phyloP scores from a whole-genome alignment of 1,140 invertebrate genomes.

The Zaprionus ornatus region DNA sequence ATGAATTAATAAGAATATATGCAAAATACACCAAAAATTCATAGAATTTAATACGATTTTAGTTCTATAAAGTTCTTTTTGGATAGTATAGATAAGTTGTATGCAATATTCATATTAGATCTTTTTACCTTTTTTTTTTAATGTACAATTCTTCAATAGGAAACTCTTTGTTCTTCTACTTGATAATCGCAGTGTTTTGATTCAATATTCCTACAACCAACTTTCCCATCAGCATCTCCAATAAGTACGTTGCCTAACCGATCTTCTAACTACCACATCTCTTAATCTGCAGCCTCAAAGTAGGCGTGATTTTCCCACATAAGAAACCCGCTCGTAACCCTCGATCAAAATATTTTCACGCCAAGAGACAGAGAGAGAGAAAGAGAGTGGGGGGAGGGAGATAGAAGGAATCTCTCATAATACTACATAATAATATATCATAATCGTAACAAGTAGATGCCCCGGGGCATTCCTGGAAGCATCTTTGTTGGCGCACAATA shows the following conservation, averaged over 20 bases:
- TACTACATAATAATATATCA: slow-evolving; percentile 53
- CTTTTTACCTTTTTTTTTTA: too few relatives aligned
- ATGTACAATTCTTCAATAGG: not conserved
- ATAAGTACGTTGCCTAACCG: not conserved
- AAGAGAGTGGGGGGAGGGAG: not conserved
- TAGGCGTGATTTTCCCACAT: slow-evolving; percentile 39
- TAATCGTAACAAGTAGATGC: slow-evolving; percentile 46
- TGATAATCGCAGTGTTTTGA: not conserved
- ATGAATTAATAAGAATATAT: too few relatives aligned
- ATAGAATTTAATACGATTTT: too few relatives aligned
- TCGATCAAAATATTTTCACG: slow-evolving; percentile 72
- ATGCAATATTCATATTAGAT: too few relatives aligned
- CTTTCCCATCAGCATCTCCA: slow-evolving; percentile 2
- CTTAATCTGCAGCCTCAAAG: not conserved
- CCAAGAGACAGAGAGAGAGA: not conserved
- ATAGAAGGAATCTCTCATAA: slow-evolving; percentile 8
- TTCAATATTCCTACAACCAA: not conserved
- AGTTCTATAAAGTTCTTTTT: too few relatives aligned
- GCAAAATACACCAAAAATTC: too few relatives aligned
- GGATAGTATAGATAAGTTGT: too few relatives aligned
- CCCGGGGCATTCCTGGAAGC: slow-evolving; percentile 36
- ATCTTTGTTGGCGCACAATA: slow-evolving; percentile 58
- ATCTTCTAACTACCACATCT: not conserved
- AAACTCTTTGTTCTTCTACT: not conserved
- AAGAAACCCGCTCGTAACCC: not conserved